Evolutionary conservation across 2,888 invertebrate genomes (phyloP), one percentile per base, ranked within the genome.

Genomic region (Stegana nigrithorax): DNA sequence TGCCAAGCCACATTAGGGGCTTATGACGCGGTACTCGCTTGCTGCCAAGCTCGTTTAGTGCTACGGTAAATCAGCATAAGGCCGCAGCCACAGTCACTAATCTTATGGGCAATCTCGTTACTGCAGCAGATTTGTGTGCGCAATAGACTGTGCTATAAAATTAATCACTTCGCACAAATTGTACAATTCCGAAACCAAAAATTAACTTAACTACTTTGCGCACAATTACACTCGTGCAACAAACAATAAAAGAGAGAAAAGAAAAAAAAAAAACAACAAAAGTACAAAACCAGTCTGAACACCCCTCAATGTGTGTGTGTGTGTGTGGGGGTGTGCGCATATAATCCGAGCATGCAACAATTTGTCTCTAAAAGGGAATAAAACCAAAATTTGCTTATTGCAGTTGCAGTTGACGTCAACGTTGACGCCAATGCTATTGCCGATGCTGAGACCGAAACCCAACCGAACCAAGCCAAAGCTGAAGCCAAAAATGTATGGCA

Each of bases 401-500:
- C 53, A 29, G 32, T n/a, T n/a, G n/a, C n/a, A n/a, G n/a, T n/a
- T n/a, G n/a, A n/a, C n/a, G n/a, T n/a, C n/a, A n/a, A n/a, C n/a
- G n/a, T 19, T 44, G 44, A 14, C 14, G 44, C 44, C 14, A 19
- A 19, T 14, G 5, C 19, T 10, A 19, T 4, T 8, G 17, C n/a
- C 7, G 17, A 1, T 5, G 1, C 17, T 4, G 44, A 21, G 14
- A 10, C 17, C 10, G 44, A 21, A 44, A 19, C 17, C 17, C 14
- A 47, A 45, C n/a, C n/a, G n/a, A 21, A 45, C 7, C n/a, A 7
- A 47, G 29, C 14, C 53, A 26, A 5, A 12, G 12, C 12, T 29
- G 32, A 69, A 72, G 68, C 81, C 80, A 65, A 82, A 82, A 82
- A 83, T 81, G 79, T 80, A 72, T 73, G 75, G 78, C 82, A 82